A percentile compares a stretch with the other conserved stretches of the same genome.
These are phyloP conservation scores for Eubasilissa regina DNA, from an alignment of 1,140 invertebrate species.

Conservation along the genomic window DNA sequence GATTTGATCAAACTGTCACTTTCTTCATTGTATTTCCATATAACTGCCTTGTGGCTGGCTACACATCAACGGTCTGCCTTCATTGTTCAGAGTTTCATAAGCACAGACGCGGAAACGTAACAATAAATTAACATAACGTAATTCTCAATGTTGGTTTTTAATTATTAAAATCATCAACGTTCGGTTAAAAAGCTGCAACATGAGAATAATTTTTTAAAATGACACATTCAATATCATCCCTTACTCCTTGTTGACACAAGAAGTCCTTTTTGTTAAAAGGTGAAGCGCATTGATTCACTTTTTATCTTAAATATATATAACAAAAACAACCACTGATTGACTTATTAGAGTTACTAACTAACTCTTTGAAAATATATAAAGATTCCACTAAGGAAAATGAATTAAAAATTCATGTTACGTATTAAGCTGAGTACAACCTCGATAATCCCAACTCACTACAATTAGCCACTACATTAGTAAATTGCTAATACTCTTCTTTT, in stretches of 20 bases:
- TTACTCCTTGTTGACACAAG: background rate
- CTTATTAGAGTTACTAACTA: too few relatives aligned
- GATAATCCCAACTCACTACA: background rate
- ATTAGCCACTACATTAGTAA: background rate
- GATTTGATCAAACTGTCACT: too few relatives aligned
- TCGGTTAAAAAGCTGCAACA: too few relatives aligned
- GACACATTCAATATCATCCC: background rate
- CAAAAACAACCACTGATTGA: background rate
- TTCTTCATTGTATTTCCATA: too few relatives aligned
- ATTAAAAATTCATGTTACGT: background rate
- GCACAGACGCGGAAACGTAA: too few relatives aligned
- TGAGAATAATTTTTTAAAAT: too few relatives aligned
- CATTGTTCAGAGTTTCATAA: too few relatives aligned
- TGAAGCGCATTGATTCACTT: background rate
- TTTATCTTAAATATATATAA: background rate
- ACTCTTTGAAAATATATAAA: background rate
- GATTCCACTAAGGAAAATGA: constrained; percentile 4
- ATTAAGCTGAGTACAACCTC: background rate
- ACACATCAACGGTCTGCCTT: too few relatives aligned
- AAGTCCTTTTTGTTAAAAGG: background rate
- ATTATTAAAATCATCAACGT: too few relatives aligned
- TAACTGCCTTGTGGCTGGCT: too few relatives aligned
- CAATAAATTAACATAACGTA: too few relatives aligned
- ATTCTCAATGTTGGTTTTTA: too few relatives aligned
- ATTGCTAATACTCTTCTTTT: background rate